Evolutionary conservation across 1,140 invertebrate genomes (phyloP).

Genomic region (Temnothorax curvispinosus): DNA sequence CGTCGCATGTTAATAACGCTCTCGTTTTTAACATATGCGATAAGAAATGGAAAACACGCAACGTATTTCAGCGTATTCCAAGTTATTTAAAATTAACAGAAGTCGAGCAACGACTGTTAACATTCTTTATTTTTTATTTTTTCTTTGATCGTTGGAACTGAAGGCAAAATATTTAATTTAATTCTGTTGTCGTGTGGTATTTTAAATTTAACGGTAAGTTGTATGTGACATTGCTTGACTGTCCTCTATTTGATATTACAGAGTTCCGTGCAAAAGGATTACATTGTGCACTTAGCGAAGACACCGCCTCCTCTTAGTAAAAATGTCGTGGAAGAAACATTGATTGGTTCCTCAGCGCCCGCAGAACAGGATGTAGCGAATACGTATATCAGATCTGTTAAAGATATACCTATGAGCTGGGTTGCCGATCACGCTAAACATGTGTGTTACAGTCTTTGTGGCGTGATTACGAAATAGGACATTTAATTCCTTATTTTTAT

Average conservation of each 20-base stretch:
- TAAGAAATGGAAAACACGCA: not conserved
- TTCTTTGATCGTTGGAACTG: not conserved
- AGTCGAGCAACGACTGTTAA: not conserved
- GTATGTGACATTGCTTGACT: not conserved
- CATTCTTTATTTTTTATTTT: constrained; percentile 11
- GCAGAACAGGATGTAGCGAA: constrained; percentile 67
- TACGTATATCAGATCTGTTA: constrained; percentile 80
- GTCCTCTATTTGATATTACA: constrained; percentile 78
- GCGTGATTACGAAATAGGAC: not conserved
- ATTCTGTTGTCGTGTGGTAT: not conserved
- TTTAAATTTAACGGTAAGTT: constrained; percentile 1
- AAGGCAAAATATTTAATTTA: not conserved
- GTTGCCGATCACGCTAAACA: constrained; percentile 90
- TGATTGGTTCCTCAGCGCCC: constrained; percentile 69
- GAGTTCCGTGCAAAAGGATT: constrained; percentile 89
- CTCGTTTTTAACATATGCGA: constrained; percentile 58
- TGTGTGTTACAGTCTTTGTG: constrained; percentile 75
- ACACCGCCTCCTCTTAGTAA: constrained; percentile 88
- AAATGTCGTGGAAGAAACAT: constrained; percentile 82
- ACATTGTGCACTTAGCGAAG: constrained; percentile 90
- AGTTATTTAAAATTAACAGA: constrained; percentile 16
- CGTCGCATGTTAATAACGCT: not conserved
- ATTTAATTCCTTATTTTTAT: constrained; percentile 46
- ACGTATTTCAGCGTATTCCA: not conserved
- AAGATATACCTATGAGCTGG: constrained; percentile 87